phyloP scores from a whole-genome alignment of 2,888 invertebrate species.

The Drosophila pullipes region DNA sequence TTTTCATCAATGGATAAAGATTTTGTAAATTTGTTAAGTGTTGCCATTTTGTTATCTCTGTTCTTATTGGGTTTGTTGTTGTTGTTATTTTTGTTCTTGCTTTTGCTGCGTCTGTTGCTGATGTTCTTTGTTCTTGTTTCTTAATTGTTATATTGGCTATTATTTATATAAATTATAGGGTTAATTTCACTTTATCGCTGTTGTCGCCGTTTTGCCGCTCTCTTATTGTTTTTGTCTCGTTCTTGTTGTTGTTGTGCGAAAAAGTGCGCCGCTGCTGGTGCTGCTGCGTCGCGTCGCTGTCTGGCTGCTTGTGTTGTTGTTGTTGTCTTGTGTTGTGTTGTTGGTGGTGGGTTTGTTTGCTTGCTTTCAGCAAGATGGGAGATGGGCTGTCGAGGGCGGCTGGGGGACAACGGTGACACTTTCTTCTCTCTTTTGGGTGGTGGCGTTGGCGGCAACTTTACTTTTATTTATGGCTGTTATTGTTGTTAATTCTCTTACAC shows the following conservation, averaged over 20 bases:
- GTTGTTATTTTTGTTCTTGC: conserved; percentile 18
- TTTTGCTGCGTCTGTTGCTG: conserved; percentile 8
- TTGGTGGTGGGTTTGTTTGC: conserved; percentile 61
- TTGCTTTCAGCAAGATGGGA: conserved; percentile 11
- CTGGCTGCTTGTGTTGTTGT: conserved; percentile 24
- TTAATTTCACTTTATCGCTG: conserved; percentile 73
- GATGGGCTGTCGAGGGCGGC: conserved; percentile 15
- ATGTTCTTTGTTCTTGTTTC: conserved; percentile 15
- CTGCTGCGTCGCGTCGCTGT: conserved; percentile 38
- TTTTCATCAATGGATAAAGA: conserved; percentile 88
- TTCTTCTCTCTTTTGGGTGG: conserved; percentile 55
- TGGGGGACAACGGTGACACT: conserved; percentile 49
- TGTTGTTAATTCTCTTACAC: conserved; percentile 58
- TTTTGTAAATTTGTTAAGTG: conserved; percentile 84
- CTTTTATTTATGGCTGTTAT: conserved; percentile 57
- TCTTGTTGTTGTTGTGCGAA: conserved; percentile 65
- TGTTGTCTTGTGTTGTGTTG: conserved; percentile 16
- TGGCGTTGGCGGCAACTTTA: conserved; percentile 54
- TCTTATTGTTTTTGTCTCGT: conserved; percentile 63
- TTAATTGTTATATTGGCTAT: conserved; percentile 55
- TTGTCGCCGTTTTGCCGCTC: conserved; percentile 60
- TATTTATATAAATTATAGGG: conserved; percentile 71
- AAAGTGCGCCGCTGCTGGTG: conserved; percentile 42
- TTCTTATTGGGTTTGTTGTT: conserved; percentile 25
- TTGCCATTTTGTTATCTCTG: conserved; percentile 71